Percentiles rank a stretch among this genome's conserved stretches.
Conservation (phyloP, 1,140 invertebrate species). For the Heterodera schachtii region DNA sequence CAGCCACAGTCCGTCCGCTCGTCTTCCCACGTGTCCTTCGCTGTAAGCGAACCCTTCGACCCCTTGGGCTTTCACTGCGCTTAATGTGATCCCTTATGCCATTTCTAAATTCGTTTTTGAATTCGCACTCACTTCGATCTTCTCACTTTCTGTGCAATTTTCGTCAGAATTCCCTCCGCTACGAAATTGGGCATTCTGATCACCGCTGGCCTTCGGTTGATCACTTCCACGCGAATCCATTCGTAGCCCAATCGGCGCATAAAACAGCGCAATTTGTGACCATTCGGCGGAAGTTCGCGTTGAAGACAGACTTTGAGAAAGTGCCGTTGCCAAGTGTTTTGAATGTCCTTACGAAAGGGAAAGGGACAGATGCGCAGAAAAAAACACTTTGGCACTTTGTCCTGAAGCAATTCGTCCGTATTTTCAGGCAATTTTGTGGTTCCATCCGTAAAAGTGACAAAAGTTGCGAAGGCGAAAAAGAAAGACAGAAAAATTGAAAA, state of each 20-base stretch:
- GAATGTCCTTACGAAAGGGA: conserved; percentile 45
- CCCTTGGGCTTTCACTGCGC: conserved; percentile 46
- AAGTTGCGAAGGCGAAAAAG: conserved; percentile 8
- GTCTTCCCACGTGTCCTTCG: conserved; percentile 40
- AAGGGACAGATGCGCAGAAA: too few relatives aligned
- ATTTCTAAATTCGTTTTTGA: conserved; percentile 1
- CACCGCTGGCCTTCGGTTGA: conserved; percentile 40
- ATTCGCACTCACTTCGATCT: conserved; percentile 40
- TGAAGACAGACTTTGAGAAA: conserved; percentile 37
- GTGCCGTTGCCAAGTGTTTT: conserved; percentile 42
- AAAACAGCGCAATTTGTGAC: conserved; percentile 22
- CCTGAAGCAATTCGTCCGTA: conserved; percentile 19
- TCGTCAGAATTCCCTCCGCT: conserved; percentile 6
- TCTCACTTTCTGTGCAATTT: conserved; percentile 36
- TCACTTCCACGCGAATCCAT: conserved; percentile 38
- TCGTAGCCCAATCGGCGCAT: conserved; percentile 23
- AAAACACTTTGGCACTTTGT: conserved; percentile 40
- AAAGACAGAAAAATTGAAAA: not conserved
- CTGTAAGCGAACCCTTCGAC: conserved; percentile 49
- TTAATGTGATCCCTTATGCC: conserved; percentile 26
- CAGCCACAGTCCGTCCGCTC: conserved; percentile 51
- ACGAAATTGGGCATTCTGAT: conserved; percentile 45
- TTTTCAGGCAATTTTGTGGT: conserved; percentile 1
- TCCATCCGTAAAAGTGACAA: not conserved
- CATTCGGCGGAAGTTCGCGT: not conserved